Evolutionary conservation across 2,888 invertebrate genomes (phyloP).

Genomic region (Malacosoma neustria): DNA sequence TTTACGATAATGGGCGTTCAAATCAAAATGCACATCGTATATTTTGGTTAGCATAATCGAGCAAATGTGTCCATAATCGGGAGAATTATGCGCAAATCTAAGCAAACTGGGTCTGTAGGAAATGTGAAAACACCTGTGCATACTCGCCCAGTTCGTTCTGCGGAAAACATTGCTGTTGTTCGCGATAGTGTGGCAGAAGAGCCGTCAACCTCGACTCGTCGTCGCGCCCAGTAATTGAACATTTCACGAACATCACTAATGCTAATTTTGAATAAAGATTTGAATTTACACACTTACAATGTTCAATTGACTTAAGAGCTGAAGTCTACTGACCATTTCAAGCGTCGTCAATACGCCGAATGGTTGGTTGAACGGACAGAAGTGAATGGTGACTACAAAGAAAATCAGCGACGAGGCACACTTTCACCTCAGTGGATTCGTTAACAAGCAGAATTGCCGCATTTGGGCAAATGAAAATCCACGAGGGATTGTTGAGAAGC

Average conservation of each 20-base stretch:
- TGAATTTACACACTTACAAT: conserved; percentile 10
- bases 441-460: too few relatives aligned
- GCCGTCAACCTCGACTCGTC: conserved; percentile 10
- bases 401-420: too few relatives aligned
- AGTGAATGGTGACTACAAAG: conserved; percentile 9
- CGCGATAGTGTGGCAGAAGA: conserved; percentile 10
- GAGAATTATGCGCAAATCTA: conserved; percentile 4
- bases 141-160: conserved; percentile 7
- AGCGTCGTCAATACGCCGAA: conserved; percentile 8
- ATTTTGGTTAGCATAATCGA: conserved; percentile 9
- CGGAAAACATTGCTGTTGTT: too few relatives aligned
- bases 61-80: conserved; percentile 7
- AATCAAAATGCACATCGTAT: conserved; percentile 12
- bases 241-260: too few relatives aligned
- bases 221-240: conserved; percentile 3
- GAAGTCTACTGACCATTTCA: conserved; percentile 8
- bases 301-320: conserved; percentile 11
- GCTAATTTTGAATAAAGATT: conserved; percentile 8
- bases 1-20: conserved; percentile 9
- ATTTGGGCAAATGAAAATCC: too few relatives aligned
- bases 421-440: too few relatives aligned
- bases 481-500: too few relatives aligned
- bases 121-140: conserved; percentile 9
- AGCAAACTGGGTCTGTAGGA: conserved; percentile 7
- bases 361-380: conserved; percentile 6